A percentile compares a stretch with the other conserved stretches of the same genome.
phyloP scores from a whole-genome alignment of 2,797 vertebrate species.

The Carduelis carduelis region DNA sequence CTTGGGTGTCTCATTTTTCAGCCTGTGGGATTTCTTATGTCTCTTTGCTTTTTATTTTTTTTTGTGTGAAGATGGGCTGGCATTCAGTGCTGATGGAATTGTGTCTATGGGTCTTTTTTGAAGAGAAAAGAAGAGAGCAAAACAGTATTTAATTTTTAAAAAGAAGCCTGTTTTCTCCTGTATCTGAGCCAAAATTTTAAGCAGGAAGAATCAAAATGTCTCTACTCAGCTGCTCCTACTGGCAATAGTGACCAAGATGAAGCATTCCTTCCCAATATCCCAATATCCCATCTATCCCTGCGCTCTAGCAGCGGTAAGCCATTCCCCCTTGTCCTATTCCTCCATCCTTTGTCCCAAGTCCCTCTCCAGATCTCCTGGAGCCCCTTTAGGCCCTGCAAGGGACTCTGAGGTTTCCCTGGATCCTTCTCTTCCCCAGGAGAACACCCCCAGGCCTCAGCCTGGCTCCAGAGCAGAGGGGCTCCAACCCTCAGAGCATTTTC shows the following conservation, averaged over 20 bases:
- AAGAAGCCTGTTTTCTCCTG: background rate
- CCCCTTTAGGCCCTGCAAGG: background rate
- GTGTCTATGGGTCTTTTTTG: background rate
- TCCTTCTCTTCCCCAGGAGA: background rate
- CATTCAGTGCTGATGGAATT: background rate
- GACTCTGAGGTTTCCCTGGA: background rate
- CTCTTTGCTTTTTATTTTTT: background rate
- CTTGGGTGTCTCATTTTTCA: background rate
- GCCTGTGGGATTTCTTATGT: fast-evolving
- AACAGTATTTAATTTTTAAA: background rate
- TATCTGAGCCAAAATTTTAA: background rate
- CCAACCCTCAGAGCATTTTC: fast-evolving
- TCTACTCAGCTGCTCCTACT: background rate
- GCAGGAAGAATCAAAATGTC: background rate
- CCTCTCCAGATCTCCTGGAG: background rate
- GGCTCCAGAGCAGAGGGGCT: background rate
- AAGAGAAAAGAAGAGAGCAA: background rate
- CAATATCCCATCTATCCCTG: fast-evolving
- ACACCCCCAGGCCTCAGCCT: fast-evolving
- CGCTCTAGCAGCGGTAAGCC: background rate
- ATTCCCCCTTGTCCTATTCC: background rate
- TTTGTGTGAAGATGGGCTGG: background rate
- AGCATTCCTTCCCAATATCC: background rate
- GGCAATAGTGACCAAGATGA: background rate
- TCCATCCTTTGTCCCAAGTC: background rate